Evolutionary conservation across 2,888 invertebrate species (phyloP).

Genomic region (Andrena trimmerana): DNA sequence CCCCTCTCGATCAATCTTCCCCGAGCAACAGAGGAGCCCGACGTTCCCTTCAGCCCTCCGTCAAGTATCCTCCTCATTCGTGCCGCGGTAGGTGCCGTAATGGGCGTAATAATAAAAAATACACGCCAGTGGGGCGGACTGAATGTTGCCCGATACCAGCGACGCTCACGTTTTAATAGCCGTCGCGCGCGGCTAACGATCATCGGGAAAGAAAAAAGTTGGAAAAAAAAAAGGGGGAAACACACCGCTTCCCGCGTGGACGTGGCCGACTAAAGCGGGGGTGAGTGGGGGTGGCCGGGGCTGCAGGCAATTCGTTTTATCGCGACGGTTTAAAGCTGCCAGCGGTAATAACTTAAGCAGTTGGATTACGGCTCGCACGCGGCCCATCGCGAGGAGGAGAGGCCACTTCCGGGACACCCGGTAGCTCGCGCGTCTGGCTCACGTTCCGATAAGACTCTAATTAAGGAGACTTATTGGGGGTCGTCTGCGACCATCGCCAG

Average conservation of each 20-base stretch:
- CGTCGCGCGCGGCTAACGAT: background rate
- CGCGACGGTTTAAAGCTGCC: conserved; percentile 38
- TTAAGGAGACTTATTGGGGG: conserved; percentile 77
- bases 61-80: background rate
- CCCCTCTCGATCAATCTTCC: too few species aligned
- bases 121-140: background rate
- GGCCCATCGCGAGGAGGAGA: conserved; percentile 1
- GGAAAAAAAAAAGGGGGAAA: background rate
- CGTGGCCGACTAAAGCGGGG: background rate
- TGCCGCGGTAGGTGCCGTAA: background rate
- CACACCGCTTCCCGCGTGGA: background rate
- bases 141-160: background rate
- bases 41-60: too few species aligned
- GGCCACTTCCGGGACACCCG: conserved; percentile 40
- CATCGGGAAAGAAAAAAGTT: background rate
- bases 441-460: conserved; percentile 80
- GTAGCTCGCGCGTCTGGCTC: conserved; percentile 58
- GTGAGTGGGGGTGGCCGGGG: background rate
- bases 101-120: conserved; percentile 6
- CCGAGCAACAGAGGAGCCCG: too few species aligned
- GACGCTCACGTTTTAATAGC: conserved; percentile 10
- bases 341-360: conserved; percentile 45
- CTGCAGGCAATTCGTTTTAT: conserved; percentile 29
- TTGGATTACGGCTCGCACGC: conserved; percentile 37
- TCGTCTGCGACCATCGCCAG: conserved; percentile 48